phyloP scores from a whole-genome alignment of 2,888 invertebrate genomes.

The Athalia rosae region DNA sequence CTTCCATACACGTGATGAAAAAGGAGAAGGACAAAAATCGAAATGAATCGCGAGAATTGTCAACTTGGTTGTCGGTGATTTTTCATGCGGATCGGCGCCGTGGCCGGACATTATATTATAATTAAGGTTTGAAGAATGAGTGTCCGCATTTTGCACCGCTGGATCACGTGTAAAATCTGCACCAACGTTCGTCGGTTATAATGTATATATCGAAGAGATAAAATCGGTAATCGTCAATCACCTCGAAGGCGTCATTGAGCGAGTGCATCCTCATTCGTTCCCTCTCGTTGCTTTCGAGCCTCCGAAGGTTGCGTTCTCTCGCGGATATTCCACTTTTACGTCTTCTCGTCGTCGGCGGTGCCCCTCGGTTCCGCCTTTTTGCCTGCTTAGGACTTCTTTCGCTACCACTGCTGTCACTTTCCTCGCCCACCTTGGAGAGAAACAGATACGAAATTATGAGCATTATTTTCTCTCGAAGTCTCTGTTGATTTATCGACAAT shows the following conservation, averaged over 20 bases:
- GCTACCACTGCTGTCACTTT: constrained; percentile 72
- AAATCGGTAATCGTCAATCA: constrained; percentile 60
- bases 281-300: constrained; percentile 92
- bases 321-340: constrained; percentile 87
- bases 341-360: constrained; percentile 74
- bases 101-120: background rate
- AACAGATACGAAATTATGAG: constrained; percentile 9
- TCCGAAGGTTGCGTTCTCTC: constrained; percentile 88
- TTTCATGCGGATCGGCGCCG: background rate
- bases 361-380: constrained; percentile 69
- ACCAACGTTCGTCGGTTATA: background rate
- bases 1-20: no score
- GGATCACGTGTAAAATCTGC: background rate
- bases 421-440: constrained; percentile 67
- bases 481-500: no score
- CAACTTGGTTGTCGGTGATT: no score
- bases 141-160: no score
- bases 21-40: no score
- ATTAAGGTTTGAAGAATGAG: no score
- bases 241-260: constrained; percentile 93
- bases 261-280: constrained; percentile 96
- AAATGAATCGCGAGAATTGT: no score
- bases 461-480: no score
- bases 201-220: background rate
- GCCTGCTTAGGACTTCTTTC: constrained; percentile 71